Conservation (phyloP, 2,888 invertebrate genomes). For the Macrostomum cliftonense region DNA sequence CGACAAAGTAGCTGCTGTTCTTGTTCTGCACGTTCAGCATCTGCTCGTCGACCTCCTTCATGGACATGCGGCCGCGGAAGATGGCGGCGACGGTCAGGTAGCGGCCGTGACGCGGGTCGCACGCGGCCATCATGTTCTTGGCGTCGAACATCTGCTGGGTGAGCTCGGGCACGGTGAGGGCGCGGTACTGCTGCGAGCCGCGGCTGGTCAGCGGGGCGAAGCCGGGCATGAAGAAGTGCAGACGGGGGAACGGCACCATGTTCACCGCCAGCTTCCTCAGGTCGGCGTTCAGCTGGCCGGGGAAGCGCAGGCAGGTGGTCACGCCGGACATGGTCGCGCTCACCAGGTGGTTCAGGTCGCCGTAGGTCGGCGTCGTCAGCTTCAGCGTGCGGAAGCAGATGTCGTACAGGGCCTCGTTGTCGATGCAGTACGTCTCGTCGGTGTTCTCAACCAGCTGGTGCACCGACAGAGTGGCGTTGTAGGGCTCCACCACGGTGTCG, state of each 20-base stretch:
- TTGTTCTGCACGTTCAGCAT: slow-evolving; percentile 83
- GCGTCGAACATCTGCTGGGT: slow-evolving; percentile 73
- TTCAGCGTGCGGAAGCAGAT: slow-evolving; percentile 7
- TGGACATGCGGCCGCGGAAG: slow-evolving; percentile 71
- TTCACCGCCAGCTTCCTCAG: slow-evolving; percentile 51
- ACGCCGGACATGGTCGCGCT: slow-evolving; percentile 41
- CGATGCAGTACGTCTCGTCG: slow-evolving; percentile 8
- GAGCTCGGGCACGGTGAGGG: slow-evolving; percentile 66
- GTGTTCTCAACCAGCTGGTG: slow-evolving; percentile 8
- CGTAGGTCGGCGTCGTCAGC: slow-evolving; percentile 23
- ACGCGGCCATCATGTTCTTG: slow-evolving; percentile 90
- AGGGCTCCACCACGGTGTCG: slow-evolving; percentile 8
- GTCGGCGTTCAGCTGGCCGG: slow-evolving; percentile 58
- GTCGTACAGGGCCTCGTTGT: slow-evolving; percentile 8
- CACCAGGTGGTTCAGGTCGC: slow-evolving; percentile 35
- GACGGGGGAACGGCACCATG: slow-evolving; percentile 76
- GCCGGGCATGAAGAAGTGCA: slow-evolving; percentile 77
- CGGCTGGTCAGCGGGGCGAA: slow-evolving; percentile 68
- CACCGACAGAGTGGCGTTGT: slow-evolving; percentile 6
- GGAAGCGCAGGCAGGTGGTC: slow-evolving; percentile 39
- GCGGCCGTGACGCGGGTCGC: slow-evolving; percentile 69
- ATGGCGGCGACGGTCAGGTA: slow-evolving; percentile 63
- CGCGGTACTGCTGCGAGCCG: slow-evolving; percentile 59
- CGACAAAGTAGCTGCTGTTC: slow-evolving; percentile 60
- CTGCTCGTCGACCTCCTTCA: slow-evolving; percentile 68